Conservation (phyloP, 2,888 invertebrate genomes). For the Pheosia gnoma region DNA sequence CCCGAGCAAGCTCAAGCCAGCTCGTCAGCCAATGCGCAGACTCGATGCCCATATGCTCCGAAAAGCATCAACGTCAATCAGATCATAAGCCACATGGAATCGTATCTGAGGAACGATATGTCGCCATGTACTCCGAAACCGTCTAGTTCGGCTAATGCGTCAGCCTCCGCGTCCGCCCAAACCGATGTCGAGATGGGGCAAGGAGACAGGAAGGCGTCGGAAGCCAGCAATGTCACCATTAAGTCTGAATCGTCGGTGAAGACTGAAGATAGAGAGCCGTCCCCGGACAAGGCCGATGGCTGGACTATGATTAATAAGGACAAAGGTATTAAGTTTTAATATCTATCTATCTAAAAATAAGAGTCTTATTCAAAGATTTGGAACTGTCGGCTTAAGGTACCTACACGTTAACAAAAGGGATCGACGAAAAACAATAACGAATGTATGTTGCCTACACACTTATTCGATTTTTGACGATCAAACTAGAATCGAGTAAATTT, state of each 20-base stretch:
- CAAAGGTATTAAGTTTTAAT: slow-evolving; percentile 53
- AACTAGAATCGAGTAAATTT: no score
- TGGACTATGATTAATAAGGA: slow-evolving; percentile 74
- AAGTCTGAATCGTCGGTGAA: slow-evolving; percentile 28
- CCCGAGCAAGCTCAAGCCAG: slow-evolving; percentile 21
- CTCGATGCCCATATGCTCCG: slow-evolving; percentile 21
- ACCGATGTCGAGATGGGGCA: slow-evolving; percentile 47
- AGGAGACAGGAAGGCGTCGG: slow-evolving; percentile 40
- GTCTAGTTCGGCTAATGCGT: slow-evolving; percentile 8
- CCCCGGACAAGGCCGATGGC: slow-evolving; percentile 63
- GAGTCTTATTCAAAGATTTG: no score
- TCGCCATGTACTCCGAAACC: slow-evolving; percentile 7
- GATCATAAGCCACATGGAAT: slow-evolving; percentile 12
- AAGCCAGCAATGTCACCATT: slow-evolving; percentile 21
- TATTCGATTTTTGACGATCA: no score
- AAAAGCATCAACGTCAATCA: slow-evolving; percentile 7
- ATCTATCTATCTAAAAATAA: no score
- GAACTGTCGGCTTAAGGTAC: no score
- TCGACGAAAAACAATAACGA: no score
- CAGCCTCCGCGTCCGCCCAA: slow-evolving; percentile 12
- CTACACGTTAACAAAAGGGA: no score
- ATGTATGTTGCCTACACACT: no score
- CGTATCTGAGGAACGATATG: slow-evolving; percentile 5
- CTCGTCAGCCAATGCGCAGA: slow-evolving; percentile 20
- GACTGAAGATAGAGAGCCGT: slow-evolving; percentile 49